Evolutionary conservation across 2,888 invertebrate species (phyloP).

Genomic region (Erpobdella octoculata): DNA sequence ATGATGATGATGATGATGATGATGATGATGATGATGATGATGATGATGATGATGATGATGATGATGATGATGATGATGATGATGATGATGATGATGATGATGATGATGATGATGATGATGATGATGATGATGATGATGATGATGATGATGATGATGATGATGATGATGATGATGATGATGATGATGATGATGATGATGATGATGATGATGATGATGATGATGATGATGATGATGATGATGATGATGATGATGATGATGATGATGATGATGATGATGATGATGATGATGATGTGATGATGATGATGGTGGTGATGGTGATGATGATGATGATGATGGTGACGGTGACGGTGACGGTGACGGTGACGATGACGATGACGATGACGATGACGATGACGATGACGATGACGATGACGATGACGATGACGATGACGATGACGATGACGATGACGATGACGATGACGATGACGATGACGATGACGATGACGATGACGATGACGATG

Average conservation of each 20-base stretch:
- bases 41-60: conserved; percentile 7
- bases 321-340: conserved; percentile 5
- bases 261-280: conserved; percentile 18
- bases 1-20: conserved; percentile 6
- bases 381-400: neutral
- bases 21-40: conserved; percentile 5
- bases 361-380: neutral
- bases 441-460: conserved; percentile 2
- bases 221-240: conserved; percentile 18
- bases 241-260: conserved; percentile 12
- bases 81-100: conserved; percentile 22
- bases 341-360: neutral
- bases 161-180: conserved; percentile 14
- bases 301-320: conserved; percentile 6
- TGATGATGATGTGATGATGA: conserved; percentile 6
- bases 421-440: neutral
- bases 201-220: conserved; percentile 22
- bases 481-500: neutral
- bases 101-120: conserved; percentile 36
- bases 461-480: neutral
- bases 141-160: conserved; percentile 34
- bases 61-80: neutral
- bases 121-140: conserved; percentile 35
- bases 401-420: neutral
- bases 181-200: conserved; percentile 18